Evolutionary conservation across 2,888 invertebrate genomes (phyloP), one percentile per base, ranked within the genome.

Genomic region (Hydroisotoma schaefferi): DNA sequence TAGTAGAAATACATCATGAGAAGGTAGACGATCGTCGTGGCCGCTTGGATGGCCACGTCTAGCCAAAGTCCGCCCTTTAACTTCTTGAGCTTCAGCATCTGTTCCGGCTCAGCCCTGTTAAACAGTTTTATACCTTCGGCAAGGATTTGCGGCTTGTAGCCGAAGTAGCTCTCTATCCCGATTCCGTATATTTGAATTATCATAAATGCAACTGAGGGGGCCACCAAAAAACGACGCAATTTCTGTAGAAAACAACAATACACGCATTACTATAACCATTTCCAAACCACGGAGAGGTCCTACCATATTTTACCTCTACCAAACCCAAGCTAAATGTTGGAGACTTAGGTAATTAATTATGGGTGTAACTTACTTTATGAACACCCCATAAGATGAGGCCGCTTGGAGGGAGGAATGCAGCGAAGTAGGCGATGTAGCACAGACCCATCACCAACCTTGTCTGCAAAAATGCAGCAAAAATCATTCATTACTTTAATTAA

Each of bases 1-100:
- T 60, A 62, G 49, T 66, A 66, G 47, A 66, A 66, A 55, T 57
- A 66, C 48, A 66, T 27, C 62, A 66, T 62, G 58, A 60, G 60
- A 20, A 60, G 27, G 44, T 66, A 66, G 1, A 57, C 52, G 29
- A 58, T 12, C 12, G 65, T 63, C 22, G 44, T 18, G 26, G 33
- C 2, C 12, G 57, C n/a, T 25, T 58, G 57, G 27, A 37, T 48
- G 3, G n/a, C 27, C 18, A 66, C 29, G 23, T 57, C 59, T 25
- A 57, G 60, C 55, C 57, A 62, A 38, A 54, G 55, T 18, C 57
- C 58, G 18, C 28, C 29, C 28, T 47, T 47, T 12, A 65, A 28
- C 18, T 55, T 58, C 18, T 44, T 46, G 10, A 61, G 43, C 33
- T 33, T 15, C 33, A 33, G 15, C n/a, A n/a, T n/a, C 33, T 33